Evolutionary conservation across 2,113 vertebrate genomes (phyloP).

Genomic region (Panthera tigris): DNA sequence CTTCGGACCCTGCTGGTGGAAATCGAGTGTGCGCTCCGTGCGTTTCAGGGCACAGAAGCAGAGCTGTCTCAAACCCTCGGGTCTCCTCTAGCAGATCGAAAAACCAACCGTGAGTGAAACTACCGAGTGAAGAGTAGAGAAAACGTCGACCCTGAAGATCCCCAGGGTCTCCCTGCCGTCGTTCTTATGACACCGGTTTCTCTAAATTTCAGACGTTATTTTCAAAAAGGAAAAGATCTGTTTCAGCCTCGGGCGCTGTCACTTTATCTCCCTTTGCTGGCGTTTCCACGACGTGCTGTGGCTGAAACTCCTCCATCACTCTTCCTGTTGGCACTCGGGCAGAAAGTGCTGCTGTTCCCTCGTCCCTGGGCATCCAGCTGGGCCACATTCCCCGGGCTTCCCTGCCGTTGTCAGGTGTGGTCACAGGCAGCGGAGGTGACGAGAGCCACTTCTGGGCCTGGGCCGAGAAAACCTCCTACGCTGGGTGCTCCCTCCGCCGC

Average conservation of each 20-base stretch:
- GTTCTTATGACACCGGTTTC: not conserved
- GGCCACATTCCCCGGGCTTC: not conserved
- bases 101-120: not conserved
- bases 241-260: not conserved
- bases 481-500: not conserved
- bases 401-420: not conserved
- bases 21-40: not conserved
- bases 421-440: not conserved
- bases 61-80: not conserved
- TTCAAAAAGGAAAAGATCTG: not conserved
- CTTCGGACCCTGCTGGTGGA: not conserved
- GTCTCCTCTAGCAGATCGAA: not conserved
- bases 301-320: not conserved
- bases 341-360: not conserved
- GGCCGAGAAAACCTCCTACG: not conserved
- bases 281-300: rapidly evolving
- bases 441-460: not conserved
- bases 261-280: not conserved
- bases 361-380: not conserved
- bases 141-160: not conserved
- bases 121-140: not conserved
- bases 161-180: not conserved
- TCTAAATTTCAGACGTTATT: not conserved
- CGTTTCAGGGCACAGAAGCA: not conserved
- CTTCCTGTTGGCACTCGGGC: not conserved